Evolutionary conservation across 1,140 invertebrate species (phyloP), one percentile per base, ranked within the genome.

Genomic region (Cydia splendana): DNA sequence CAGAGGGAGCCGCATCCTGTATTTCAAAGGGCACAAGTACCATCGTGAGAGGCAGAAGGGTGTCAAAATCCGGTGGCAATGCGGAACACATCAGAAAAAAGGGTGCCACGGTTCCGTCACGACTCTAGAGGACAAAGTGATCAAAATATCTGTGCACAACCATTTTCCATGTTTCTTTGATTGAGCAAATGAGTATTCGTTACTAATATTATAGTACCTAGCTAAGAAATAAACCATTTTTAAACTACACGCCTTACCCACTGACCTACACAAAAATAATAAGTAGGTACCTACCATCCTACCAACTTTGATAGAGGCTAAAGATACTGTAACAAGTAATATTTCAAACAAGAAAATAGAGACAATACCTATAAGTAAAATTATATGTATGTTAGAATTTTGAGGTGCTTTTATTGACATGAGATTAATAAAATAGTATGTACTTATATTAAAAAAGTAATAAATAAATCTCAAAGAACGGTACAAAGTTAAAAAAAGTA

Each of bases 131-230:
- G 67, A 71, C n/a, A 38, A 42, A 71, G n/a, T 71, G 4, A 13
- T 71, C 34, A 71, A 42, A 13, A 71, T 38, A 5, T 38, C 67
- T 10, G 34, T 12, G 15, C 67, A 71, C 34, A 71, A 71, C 34
- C 67, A 71, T 38, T 42, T 42, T 20, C 67, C 67, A n/a, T 53
- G 51, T 38, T 42, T 71, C 30, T 71, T 71, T 20, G 34, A 71
- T 18, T 62, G n/a, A 20, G 42, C 7, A 9, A 42, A 9, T 42
- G 0, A 34, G 5, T 34, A 34, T 6, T 34, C 34, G 34, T 6
- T 30, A 30, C 30, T 3, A 30, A 30, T 30, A 30, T 30, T 3
- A 4, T 30, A 30, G 30, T 30, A n/a, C n/a, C n/a, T n/a, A n/a
- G n/a, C n/a, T n/a, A 30, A 30, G 30, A 30, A 30, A 4, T 30